A percentile compares a stretch with the other conserved stretches of the same genome.
Conservation (phyloP, 2,888 invertebrate genomes). For the Tanaodytes sp. region DNA sequence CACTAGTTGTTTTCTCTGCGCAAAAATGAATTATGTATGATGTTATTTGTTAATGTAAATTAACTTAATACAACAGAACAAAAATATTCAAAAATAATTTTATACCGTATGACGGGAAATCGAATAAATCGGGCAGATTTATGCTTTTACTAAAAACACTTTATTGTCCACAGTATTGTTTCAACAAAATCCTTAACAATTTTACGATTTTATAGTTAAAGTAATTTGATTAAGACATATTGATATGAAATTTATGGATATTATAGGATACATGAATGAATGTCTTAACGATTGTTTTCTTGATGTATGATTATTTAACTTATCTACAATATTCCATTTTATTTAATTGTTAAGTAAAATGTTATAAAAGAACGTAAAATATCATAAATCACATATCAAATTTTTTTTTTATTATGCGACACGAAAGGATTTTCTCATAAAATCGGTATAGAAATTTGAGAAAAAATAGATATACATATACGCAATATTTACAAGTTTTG, state of each 20-base stretch:
- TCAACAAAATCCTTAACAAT: slow-evolving; percentile 55
- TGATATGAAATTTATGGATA: slow-evolving; percentile 55
- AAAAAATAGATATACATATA: slow-evolving; percentile 52
- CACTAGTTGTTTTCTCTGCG: too few relatives aligned
- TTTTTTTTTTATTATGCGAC: slow-evolving; percentile 55
- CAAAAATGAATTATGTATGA: too few relatives aligned
- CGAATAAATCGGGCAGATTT: too few relatives aligned
- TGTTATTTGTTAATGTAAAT: too few relatives aligned
- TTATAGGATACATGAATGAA: slow-evolving; percentile 54
- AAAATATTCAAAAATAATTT: too few relatives aligned
- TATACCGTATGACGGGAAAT: too few relatives aligned
- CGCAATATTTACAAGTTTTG: slow-evolving; percentile 52
- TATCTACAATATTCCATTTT: slow-evolving; percentile 51
- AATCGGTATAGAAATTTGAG: slow-evolving; percentile 51
- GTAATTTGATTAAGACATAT: slow-evolving; percentile 54
- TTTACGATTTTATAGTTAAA: slow-evolving; percentile 54
- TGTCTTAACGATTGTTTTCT: slow-evolving; percentile 53
- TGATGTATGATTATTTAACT: slow-evolving; percentile 54
- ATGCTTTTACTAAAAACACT: slow-evolving; percentile 54
- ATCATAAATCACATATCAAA: slow-evolving; percentile 51
- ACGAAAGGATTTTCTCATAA: slow-evolving; percentile 52
- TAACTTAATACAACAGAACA: too few relatives aligned
- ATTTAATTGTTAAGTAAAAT: slow-evolving; percentile 51
- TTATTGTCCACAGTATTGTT: slow-evolving; percentile 54
- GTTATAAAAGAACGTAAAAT: slow-evolving; percentile 51